A percentile compares a stretch with the other conserved stretches of the same genome.
Evolutionary conservation across 2,113 vertebrate genomes (phyloP).

Genomic region (Neodon shergylaensis): DNA sequence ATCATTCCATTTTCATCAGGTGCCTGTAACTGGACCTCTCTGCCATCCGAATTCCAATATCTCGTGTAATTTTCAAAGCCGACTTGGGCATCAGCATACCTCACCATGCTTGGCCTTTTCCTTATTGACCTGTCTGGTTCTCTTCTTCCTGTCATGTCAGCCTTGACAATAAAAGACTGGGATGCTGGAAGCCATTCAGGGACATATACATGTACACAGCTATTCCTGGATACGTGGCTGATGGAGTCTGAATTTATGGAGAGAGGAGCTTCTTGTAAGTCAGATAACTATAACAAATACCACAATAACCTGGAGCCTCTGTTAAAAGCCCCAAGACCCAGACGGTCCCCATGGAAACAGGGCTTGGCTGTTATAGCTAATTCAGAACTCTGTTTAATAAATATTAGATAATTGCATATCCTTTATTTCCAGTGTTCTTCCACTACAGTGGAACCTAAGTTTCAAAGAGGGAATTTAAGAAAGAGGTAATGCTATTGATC

Average conservation of each 20-base stretch:
- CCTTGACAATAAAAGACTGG: not conserved
- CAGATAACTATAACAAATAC: not conserved
- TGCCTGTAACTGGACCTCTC: not conserved
- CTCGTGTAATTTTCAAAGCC: not conserved
- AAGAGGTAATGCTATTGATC: not conserved
- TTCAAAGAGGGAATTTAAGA: constrained; percentile 34
- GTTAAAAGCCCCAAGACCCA: not conserved
- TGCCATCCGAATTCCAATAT: constrained; percentile 51
- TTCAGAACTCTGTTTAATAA: constrained; percentile 44
- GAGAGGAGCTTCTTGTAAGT: not conserved
- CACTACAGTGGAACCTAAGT: not conserved
- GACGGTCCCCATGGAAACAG: constrained; percentile 55
- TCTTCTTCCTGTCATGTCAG: constrained; percentile 8
- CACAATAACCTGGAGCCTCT: not conserved
- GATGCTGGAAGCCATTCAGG: not conserved
- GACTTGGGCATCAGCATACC: not conserved
- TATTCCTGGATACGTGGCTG: not conserved
- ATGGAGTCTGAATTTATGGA: not conserved
- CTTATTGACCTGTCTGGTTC: not conserved
- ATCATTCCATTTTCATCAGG: constrained; percentile 57
- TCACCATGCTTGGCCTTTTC: not conserved
- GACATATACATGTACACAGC: not conserved
- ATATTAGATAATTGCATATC: not conserved
- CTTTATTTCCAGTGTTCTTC: constrained; percentile 28
- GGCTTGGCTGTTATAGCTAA: constrained; percentile 14